Conservation (phyloP, 2,888 invertebrate genomes). For the Xylota sylvarum region DNA sequence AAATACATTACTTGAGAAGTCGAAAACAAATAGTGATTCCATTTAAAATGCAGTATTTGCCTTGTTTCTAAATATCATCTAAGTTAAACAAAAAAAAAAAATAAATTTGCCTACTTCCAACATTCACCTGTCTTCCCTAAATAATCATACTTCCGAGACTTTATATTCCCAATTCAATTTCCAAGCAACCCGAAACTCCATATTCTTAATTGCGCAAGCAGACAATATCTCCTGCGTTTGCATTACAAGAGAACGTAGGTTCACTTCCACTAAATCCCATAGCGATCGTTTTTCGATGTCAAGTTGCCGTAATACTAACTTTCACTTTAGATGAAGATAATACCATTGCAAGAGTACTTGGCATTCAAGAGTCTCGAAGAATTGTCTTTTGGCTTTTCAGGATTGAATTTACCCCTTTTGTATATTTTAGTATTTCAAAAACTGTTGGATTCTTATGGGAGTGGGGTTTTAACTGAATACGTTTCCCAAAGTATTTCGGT, state of each 20-base stretch:
- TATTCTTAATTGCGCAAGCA: slow-evolving; percentile 46
- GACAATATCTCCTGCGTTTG: slow-evolving; percentile 23
- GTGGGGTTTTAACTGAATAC: not conserved
- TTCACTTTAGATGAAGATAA: slow-evolving; percentile 14
- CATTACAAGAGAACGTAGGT: not conserved
- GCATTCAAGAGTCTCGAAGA: not conserved
- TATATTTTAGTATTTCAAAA: not conserved
- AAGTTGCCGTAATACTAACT: slow-evolving; percentile 28
- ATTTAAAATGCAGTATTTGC: slow-evolving; percentile 2
- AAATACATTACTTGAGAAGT: not conserved
- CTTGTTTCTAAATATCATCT: not conserved
- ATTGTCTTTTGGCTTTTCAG: not conserved
- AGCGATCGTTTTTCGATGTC: slow-evolving; percentile 45
- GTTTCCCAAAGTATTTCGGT: not conserved
- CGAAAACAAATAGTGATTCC: too few relatives aligned
- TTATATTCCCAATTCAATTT: slow-evolving; percentile 58
- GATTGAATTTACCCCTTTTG: not conserved
- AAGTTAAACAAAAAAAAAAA: not conserved
- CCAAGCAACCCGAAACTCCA: slow-evolving; percentile 13
- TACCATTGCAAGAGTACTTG: not conserved
- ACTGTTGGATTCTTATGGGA: not conserved
- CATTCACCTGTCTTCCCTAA: slow-evolving; percentile 27
- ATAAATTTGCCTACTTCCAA: not conserved
- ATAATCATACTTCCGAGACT: slow-evolving; percentile 47
- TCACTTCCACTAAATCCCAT: slow-evolving; percentile 24